phyloP scores from a whole-genome alignment of 2,888 invertebrate species.

The Temnothorax rugatulus region DNA sequence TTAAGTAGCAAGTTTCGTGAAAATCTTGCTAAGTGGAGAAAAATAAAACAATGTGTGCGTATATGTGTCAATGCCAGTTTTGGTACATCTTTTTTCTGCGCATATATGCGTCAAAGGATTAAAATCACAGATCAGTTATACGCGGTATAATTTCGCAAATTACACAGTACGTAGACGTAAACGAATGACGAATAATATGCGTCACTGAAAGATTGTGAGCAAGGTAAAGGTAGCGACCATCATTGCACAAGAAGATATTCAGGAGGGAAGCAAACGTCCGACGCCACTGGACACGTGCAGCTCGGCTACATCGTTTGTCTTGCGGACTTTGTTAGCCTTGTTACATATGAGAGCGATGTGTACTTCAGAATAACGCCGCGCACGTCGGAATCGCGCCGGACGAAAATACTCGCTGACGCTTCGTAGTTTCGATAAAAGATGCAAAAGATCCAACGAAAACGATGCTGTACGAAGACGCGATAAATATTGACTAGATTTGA shows the following conservation, averaged over 20 bases:
- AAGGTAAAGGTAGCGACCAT: not conserved
- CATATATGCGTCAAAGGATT: too few relatives aligned
- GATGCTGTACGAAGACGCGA: not conserved
- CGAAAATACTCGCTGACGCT: constrained; percentile 25
- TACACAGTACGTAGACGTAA: not conserved
- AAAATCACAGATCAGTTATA: not conserved
- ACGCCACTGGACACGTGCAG: constrained; percentile 33
- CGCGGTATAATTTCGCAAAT: not conserved
- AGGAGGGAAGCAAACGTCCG: not conserved
- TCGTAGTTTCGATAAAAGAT: constrained; percentile 26
- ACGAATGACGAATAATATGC: not conserved
- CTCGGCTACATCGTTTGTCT: constrained; percentile 34
- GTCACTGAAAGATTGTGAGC: not conserved
- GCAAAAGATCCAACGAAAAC: not conserved
- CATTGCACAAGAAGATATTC: not conserved
- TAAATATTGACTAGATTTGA: not conserved
- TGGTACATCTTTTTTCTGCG: too few relatives aligned
- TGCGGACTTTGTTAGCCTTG: constrained; percentile 43
- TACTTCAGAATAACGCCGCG: constrained; percentile 31
- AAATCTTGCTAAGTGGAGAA: too few relatives aligned
- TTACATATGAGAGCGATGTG: constrained; percentile 33
- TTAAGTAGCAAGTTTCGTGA: too few relatives aligned
- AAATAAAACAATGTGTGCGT: too few relatives aligned
- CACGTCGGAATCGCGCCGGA: constrained; percentile 2
- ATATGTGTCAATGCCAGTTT: too few relatives aligned